phyloP scores from a whole-genome alignment of 2,113 vertebrate genomes.

The Poecile atricapillus region DNA sequence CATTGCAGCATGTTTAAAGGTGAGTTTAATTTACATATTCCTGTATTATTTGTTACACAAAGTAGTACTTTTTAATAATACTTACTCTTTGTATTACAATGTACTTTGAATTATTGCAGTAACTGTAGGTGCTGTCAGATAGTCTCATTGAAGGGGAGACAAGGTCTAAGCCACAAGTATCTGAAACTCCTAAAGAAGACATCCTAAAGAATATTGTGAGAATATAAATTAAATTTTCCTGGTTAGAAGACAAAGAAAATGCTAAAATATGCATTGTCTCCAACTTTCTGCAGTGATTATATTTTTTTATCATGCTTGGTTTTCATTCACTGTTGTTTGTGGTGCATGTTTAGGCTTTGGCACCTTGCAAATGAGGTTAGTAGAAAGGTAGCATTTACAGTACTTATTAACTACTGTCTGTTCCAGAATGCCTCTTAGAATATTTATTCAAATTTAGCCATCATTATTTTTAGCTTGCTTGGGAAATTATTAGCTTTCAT shows the following conservation, averaged over 20 bases:
- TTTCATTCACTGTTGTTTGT: neutral
- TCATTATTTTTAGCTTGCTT: slow-evolving; percentile 44
- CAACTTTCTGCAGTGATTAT: neutral
- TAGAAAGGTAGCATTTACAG: neutral
- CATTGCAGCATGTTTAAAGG: neutral
- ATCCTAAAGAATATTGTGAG: neutral
- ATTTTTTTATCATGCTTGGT: neutral
- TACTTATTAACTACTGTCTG: slow-evolving; percentile 1
- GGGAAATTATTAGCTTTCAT: slow-evolving; percentile 49
- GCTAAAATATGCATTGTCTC: neutral
- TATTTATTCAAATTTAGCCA: slow-evolving; percentile 22
- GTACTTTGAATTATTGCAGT: neutral
- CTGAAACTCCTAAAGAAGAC: neutral
- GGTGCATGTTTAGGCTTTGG: neutral
- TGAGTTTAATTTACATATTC: neutral
- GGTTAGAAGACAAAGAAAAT: neutral
- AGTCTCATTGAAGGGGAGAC: neutral
- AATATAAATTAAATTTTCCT: neutral
- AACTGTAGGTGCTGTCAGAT: neutral
- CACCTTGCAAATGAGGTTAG: neutral
- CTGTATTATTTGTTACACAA: neutral
- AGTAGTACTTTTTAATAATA: neutral
- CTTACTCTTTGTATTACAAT: neutral
- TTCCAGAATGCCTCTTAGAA: neutral
- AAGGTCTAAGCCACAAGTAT: neutral